These are phyloP conservation scores for Eolophus roseicapilla DNA, from an alignment of 2,113 vertebrate genomes.

Conservation along the genomic window DNA sequence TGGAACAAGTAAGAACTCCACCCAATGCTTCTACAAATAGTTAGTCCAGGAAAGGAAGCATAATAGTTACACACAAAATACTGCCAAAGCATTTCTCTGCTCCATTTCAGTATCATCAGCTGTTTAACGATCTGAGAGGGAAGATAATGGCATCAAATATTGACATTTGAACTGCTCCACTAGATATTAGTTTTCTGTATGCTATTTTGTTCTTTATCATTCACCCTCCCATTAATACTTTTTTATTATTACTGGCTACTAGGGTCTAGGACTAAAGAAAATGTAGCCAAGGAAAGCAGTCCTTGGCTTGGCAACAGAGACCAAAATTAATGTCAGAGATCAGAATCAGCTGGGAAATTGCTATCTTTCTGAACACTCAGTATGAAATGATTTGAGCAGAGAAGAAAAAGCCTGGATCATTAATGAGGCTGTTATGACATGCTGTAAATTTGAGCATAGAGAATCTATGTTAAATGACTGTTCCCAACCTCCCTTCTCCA, in stretches of 20 bases:
- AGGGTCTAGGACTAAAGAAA: not conserved
- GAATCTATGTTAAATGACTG: not conserved
- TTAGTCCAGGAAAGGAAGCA: constrained; percentile 3
- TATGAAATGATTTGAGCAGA: not conserved
- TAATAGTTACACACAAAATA: constrained; percentile 34
- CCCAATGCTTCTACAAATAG: not conserved
- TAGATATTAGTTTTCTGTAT: constrained; percentile 50
- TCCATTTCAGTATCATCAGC: constrained; percentile 50
- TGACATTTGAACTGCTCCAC: constrained; percentile 50
- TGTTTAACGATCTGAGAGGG: constrained; percentile 57
- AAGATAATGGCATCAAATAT: constrained; percentile 55
- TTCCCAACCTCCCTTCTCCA: not conserved
- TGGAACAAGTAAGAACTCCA: not conserved
- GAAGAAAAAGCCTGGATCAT: not conserved
- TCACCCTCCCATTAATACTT: not conserved
- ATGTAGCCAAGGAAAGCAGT: not conserved
- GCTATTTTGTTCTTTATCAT: constrained; percentile 17
- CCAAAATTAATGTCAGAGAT: not conserved
- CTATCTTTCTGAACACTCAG: not conserved
- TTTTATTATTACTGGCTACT: constrained; percentile 28
- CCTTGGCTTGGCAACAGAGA: not conserved
- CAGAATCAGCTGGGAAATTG: not conserved
- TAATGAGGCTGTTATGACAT: not conserved
- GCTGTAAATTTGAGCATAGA: not conserved
- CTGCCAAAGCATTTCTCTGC: constrained; percentile 27